A percentile compares a stretch with the other conserved stretches of the same genome.
Evolutionary conservation across 2,113 vertebrate genomes (phyloP).

Genomic region (Emydura subglobosa): DNA sequence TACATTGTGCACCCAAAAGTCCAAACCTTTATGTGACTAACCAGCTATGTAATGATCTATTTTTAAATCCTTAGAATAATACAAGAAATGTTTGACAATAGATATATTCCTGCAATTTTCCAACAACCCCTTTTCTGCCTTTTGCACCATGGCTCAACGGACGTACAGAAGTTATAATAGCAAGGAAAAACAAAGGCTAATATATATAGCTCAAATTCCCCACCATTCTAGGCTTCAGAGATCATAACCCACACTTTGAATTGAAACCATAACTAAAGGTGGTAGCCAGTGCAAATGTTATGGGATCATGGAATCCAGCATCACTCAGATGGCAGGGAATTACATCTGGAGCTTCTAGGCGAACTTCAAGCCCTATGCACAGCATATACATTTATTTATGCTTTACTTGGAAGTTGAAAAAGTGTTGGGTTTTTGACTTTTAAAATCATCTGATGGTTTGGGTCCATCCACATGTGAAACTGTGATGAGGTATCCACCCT

Average conservation of each 20-base stretch:
- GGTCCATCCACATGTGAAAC: background rate
- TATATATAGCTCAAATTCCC: background rate
- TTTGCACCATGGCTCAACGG: background rate
- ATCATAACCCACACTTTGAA: background rate
- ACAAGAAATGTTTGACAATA: background rate
- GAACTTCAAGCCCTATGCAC: background rate
- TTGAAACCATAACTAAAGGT: background rate
- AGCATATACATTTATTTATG: background rate
- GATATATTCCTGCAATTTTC: background rate
- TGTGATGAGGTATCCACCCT: background rate
- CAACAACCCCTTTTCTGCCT: background rate
- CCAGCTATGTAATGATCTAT: background rate
- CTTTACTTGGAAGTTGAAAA: background rate
- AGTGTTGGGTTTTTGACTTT: background rate
- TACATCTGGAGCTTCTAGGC: background rate
- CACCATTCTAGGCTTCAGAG: background rate
- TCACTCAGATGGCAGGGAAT: background rate
- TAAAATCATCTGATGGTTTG: background rate
- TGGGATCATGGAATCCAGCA: background rate
- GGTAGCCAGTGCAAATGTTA: background rate
- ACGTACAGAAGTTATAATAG: background rate
- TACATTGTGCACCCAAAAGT: background rate
- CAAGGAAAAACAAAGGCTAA: background rate
- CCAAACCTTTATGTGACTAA: background rate
- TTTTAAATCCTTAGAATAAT: background rate